Evolutionary conservation across 2,888 invertebrate species (phyloP).

Genomic region (Diploptera punctata): DNA sequence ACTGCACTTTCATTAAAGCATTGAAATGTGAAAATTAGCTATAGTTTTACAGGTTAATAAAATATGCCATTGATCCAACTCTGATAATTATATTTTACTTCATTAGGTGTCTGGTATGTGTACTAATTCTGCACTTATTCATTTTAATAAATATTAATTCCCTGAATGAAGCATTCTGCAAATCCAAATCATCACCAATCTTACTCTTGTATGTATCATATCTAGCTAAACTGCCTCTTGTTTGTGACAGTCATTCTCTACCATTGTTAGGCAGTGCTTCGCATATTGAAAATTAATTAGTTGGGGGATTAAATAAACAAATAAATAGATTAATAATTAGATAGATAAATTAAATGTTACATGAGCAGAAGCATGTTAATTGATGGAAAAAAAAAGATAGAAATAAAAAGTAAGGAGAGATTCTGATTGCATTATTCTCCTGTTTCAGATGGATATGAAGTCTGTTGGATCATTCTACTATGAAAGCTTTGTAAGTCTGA

Average conservation of each 20-base stretch:
- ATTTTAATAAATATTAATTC: not conserved
- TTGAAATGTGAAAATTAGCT: too few species aligned
- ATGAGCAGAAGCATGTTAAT: slow-evolving; percentile 24
- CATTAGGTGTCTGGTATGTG: too few species aligned
- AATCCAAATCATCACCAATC: slow-evolving; percentile 42
- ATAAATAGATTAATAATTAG: too few species aligned
- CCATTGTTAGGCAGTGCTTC: not conserved
- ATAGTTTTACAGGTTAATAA: too few species aligned
- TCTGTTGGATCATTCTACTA: slow-evolving; percentile 94
- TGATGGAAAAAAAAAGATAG: not conserved
- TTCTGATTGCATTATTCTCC: slow-evolving; percentile 37
- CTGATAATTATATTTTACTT: too few species aligned
- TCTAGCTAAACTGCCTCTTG: not conserved
- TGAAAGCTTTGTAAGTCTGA: slow-evolving; percentile 91
- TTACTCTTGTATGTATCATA: not conserved
- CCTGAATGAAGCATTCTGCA: slow-evolving; percentile 36
- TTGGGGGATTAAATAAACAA: not conserved
- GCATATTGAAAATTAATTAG: not conserved
- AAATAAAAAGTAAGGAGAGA: not conserved
- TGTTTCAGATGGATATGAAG: slow-evolving; percentile 94
- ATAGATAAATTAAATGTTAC: too few species aligned
- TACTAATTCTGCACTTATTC: not conserved
- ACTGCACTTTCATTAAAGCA: too few species aligned
- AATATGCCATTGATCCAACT: too few species aligned
- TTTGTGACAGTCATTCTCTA: slow-evolving; percentile 17